Percentiles rank a stretch among this genome's conserved stretches.
These are phyloP conservation scores for Zosterops borbonicus DNA, from an alignment of 2,113 vertebrate genomes.

Conservation along the genomic window DNA sequence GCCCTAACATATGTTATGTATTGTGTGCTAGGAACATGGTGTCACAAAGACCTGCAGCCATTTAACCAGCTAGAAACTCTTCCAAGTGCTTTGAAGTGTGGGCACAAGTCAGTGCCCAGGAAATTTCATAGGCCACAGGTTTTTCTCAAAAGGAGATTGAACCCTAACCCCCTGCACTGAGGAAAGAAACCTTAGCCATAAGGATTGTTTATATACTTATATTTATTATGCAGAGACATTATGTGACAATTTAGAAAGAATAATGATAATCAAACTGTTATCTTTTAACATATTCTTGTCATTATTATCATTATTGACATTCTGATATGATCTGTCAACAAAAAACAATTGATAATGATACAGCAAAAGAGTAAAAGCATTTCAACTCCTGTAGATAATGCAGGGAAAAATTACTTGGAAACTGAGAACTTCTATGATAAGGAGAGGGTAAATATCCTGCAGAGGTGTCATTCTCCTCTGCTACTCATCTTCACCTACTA, in stretches of 20 bases:
- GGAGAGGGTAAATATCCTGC: not conserved
- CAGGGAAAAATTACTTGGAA: not conserved
- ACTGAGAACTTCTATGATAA: not conserved
- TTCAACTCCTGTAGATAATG: not conserved
- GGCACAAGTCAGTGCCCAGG: not conserved
- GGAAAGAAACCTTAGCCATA: not conserved
- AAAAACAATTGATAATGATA: not conserved
- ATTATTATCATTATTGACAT: not conserved
- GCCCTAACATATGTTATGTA: not conserved
- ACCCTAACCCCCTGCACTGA: not conserved
- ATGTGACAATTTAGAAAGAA: not conserved
- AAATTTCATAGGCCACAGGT: not conserved
- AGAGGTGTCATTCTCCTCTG: not conserved
- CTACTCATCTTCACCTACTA: not conserved
- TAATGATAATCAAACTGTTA: not conserved
- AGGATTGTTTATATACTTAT: not conserved
- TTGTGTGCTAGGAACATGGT: not conserved
- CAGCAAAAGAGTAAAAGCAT: not conserved
- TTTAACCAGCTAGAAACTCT: not conserved
- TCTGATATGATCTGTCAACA: not conserved
- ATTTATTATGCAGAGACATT: not conserved
- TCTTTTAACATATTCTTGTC: not conserved
- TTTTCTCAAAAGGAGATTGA: not conserved
- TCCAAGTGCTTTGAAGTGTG: not conserved
- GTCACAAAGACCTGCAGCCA: not conserved